A percentile compares a stretch with the other conserved stretches of the same genome.
Evolutionary conservation across 2,888 invertebrate species (phyloP).

Genomic region (Leptopilina syphax): DNA sequence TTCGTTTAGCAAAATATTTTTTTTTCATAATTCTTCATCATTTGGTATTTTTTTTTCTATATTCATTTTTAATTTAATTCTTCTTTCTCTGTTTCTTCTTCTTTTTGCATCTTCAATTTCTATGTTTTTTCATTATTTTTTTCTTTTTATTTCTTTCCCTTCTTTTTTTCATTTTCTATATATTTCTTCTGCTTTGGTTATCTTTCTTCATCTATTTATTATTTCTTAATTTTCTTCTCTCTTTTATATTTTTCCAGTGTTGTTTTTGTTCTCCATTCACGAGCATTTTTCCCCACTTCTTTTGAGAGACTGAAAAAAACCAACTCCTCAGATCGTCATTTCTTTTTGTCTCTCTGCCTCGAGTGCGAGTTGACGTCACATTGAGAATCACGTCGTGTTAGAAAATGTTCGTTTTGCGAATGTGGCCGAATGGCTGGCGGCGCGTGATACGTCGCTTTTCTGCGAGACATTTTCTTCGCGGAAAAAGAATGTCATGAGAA

Average conservation of each 20-base stretch:
- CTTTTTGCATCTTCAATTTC: constrained; percentile 1
- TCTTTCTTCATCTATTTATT: constrained; percentile 5
- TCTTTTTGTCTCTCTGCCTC: constrained; percentile 56
- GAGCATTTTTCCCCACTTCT: not conserved
- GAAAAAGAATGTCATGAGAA: not conserved
- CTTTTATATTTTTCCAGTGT: not conserved
- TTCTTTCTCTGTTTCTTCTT: constrained; percentile 36
- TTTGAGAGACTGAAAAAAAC: not conserved
- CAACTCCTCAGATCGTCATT: not conserved
- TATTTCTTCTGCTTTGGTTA: constrained; percentile 17
- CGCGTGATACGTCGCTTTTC: constrained; percentile 70
- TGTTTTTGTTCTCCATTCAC: not conserved
- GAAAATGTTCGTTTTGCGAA: constrained; percentile 69
- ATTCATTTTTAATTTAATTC: constrained; percentile 20
- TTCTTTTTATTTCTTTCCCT: constrained; percentile 43
- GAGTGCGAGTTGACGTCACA: constrained; percentile 62
- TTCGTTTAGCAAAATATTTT: too few relatives aligned
- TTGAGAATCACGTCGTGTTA: constrained; percentile 72
- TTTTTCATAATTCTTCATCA: too few relatives aligned
- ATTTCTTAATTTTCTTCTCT: constrained; percentile 25
- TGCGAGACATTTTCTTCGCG: constrained; percentile 64
- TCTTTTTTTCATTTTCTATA: constrained; percentile 29
- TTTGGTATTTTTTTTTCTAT: constrained; percentile 25
- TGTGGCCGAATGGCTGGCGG: constrained; percentile 64
- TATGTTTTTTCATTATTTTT: constrained; percentile 39